A percentile compares a stretch with the other conserved stretches of the same genome.
Conservation (phyloP, 2,797 vertebrate genomes). For the Loriculus beryllinus region DNA sequence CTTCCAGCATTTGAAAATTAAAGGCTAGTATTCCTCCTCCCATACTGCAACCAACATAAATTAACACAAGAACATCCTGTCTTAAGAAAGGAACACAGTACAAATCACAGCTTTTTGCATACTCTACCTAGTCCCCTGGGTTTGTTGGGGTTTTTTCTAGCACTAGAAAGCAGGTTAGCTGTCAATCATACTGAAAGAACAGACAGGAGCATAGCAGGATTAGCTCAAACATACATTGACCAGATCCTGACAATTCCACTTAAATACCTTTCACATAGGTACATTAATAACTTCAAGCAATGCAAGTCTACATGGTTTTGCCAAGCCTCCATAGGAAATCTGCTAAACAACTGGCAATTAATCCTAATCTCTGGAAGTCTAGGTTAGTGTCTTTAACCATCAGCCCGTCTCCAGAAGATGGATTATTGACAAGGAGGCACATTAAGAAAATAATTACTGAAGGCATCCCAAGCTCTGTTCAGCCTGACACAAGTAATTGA, state of each 20-base stretch:
- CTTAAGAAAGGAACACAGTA: not conserved
- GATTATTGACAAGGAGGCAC: not conserved
- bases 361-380: not conserved
- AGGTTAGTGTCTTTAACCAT: not conserved
- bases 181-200: not conserved
- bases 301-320: not conserved
- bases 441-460: not conserved
- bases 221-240: not conserved
- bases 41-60: accelerated
- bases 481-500: not conserved
- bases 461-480: not conserved
- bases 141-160: not conserved
- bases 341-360: not conserved
- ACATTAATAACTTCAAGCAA: not conserved
- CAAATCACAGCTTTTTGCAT: not conserved
- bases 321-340: not conserved
- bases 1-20: not conserved
- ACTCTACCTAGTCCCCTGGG: not conserved
- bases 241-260: not conserved
- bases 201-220: not conserved
- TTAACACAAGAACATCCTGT: not conserved
- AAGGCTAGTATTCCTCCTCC: not conserved
- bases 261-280: not conserved
- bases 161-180: not conserved
- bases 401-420: not conserved